phyloP scores from a whole-genome alignment of 2,888 invertebrate genomes.

The Lasioglossum lativentre region DNA sequence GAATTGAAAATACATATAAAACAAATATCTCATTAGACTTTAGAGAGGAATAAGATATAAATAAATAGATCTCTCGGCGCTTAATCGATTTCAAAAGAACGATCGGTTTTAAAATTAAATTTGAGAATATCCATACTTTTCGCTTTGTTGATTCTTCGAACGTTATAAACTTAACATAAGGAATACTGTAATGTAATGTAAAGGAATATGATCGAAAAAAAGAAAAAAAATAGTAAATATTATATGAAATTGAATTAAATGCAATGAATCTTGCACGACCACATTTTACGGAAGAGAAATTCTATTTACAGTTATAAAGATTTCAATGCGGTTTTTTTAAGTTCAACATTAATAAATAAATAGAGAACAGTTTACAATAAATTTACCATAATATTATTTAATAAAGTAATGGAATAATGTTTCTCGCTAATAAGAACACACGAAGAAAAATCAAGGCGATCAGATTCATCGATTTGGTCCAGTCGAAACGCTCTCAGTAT shows the following conservation, averaged over 20 bases:
- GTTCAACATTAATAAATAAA: conserved; percentile 25
- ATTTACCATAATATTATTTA: background rate
- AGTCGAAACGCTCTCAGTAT: conserved; percentile 27
- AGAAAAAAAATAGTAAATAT: conserved; percentile 16
- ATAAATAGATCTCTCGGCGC: conserved; percentile 36
- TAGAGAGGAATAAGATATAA: background rate
- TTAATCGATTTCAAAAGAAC: conserved; percentile 13
- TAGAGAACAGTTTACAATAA: conserved; percentile 21
- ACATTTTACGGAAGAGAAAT: conserved; percentile 34
- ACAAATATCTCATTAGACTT: conserved; percentile 18
- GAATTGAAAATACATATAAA: conserved; percentile 25
- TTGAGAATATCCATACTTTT: conserved; percentile 7
- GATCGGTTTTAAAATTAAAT: background rate
- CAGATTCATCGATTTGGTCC: conserved; percentile 21
- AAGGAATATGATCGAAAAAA: conserved; percentile 3
- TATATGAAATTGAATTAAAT: conserved; percentile 46
- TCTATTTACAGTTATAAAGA: conserved; percentile 43
- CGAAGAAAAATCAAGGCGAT: conserved; percentile 14
- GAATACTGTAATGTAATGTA: conserved; percentile 38
- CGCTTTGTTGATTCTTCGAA: background rate
- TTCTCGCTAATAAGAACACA: conserved; percentile 13
- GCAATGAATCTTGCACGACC: conserved; percentile 30
- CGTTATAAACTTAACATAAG: conserved; percentile 29
- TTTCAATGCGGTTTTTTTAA: conserved; percentile 17
- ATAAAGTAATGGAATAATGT: conserved; percentile 16